A percentile compares a stretch with the other conserved stretches of the same genome.
Evolutionary conservation across 2,888 invertebrate species (phyloP).

Genomic region (Apeira syringaria): DNA sequence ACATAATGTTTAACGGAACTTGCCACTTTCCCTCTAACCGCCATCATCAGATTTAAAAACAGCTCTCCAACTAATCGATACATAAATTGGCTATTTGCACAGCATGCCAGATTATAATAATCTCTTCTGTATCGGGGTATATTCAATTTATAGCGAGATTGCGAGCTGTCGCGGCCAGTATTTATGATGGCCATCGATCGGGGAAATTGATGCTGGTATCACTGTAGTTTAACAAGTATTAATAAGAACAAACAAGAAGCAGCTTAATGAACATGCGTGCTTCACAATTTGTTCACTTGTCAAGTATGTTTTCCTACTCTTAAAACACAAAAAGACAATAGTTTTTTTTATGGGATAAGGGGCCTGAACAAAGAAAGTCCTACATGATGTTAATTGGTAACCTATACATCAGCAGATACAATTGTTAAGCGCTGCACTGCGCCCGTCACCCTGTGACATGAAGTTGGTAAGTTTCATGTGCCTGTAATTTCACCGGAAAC

Average conservation of each 20-base stretch:
- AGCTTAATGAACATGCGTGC: neutral
- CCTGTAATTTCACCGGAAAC: too few species aligned
- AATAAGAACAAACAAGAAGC: constrained; percentile 11
- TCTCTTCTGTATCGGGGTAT: constrained; percentile 36
- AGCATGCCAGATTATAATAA: constrained; percentile 42
- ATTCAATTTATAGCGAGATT: constrained; percentile 52
- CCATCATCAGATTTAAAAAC: constrained; percentile 11
- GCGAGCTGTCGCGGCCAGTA: constrained; percentile 31
- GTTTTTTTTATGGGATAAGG: too few species aligned
- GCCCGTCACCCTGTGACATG: too few species aligned
- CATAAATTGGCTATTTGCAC: constrained; percentile 53
- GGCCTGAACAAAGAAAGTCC: too few species aligned
- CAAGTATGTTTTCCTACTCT: too few species aligned
- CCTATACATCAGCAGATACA: too few species aligned
- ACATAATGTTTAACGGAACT: neutral
- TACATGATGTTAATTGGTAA: too few species aligned
- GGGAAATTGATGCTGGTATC: constrained; percentile 32
- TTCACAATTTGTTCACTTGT: too few species aligned
- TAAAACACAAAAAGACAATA: too few species aligned
- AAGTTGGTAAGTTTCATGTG: too few species aligned
- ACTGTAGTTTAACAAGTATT: constrained; percentile 14
- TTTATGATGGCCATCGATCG: constrained; percentile 38
- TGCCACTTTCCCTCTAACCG: constrained; percentile 13
- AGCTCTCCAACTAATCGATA: constrained; percentile 27
- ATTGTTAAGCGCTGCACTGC: too few species aligned